Percentiles rank a stretch among this genome's conserved stretches.
phyloP scores from a whole-genome alignment of 1,140 invertebrate genomes.

The Lethrus apterus region DNA sequence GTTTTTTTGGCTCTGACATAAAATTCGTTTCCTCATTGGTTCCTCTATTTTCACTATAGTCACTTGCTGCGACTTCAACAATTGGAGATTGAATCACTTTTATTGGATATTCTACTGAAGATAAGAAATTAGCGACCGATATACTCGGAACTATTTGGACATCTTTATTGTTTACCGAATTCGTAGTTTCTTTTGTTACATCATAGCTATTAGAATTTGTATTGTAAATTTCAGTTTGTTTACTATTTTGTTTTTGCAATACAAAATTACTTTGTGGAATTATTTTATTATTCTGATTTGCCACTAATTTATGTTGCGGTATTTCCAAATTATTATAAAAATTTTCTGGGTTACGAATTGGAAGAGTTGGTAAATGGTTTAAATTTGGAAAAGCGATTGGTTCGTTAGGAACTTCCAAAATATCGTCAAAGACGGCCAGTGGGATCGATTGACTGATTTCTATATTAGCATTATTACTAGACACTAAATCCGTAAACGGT shows the following conservation, averaged over 20 bases:
- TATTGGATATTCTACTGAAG: slow-evolving; percentile 57
- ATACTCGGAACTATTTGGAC: slow-evolving; percentile 53
- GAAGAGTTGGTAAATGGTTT: slow-evolving; percentile 25
- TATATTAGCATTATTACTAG: neutral
- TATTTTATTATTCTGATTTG: slow-evolving; percentile 17
- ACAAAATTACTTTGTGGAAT: neutral
- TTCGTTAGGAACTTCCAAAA: neutral
- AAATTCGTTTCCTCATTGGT: slow-evolving; percentile 1
- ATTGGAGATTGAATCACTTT: slow-evolving; percentile 55
- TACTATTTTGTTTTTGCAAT: neutral
- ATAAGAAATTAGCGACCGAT: slow-evolving; percentile 52
- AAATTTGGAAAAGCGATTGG: slow-evolving; percentile 25
- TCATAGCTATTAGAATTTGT: slow-evolving; percentile 2
- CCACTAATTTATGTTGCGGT: slow-evolving; percentile 13
- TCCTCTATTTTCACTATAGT: slow-evolving; percentile 16
- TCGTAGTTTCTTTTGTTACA: neutral
- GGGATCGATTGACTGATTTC: neutral
- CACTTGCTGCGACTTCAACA: slow-evolving; percentile 47
- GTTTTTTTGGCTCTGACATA: neutral
- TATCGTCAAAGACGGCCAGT: slow-evolving; percentile 1
- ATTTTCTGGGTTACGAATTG: slow-evolving; percentile 19
- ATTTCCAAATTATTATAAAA: slow-evolving; percentile 25
- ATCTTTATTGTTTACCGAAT: slow-evolving; percentile 20
- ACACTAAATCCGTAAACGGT: too few relatives aligned
- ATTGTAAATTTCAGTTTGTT: slow-evolving; percentile 5